Evolutionary conservation across 2,113 vertebrate genomes (phyloP), one percentile per base, ranked within the genome.

Genomic region (Oceanodroma tethys): DNA sequence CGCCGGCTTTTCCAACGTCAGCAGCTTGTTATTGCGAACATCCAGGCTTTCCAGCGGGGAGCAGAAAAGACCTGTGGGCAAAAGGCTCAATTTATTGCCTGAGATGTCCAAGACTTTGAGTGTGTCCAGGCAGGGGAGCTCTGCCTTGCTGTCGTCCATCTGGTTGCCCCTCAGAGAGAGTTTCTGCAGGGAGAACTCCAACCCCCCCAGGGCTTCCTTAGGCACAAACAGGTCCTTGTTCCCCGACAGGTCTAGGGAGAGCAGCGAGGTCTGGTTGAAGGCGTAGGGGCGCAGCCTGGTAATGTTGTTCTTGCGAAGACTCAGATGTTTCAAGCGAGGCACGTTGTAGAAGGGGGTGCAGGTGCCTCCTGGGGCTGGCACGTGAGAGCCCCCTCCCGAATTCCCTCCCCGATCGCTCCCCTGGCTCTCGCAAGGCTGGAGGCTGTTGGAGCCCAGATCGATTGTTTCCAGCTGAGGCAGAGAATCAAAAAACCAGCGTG

Each of bases 21-120:
- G 62, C 47, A 99, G 95, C 26, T 13, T 18, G 85, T 99, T 99
- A 18, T 97, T 90, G 29, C 95, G 95, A 36, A 99, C 2, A 48
- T 98, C 98, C 14, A 99, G 94, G 82, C 93, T 95, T 56, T 81
- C 90, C 76, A 99, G 91, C 0, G 95, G 92, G 50, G 98, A 98
- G 80, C 98, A 98, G 52, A 66, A 80, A 29, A 98, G 91, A 25
- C 83, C 94, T 1, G 60, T 2, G 11, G 98, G 98, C 65, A 99
- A 60, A 43, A 27, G 32, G 36, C 96, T 91, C 34, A 99, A 55
- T 2, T 18, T 67, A 58, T 99, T 99, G 65, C 97, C 92, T 0
- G 98, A 98, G 27, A 98, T 38, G 66, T 99, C 98, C 55, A 99
- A 93, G 15, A 42, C 79, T 47, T 79, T 97, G 50, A 99, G 94